Conservation (phyloP, 2,888 invertebrate species). For the Notodonta dromedarius region DNA sequence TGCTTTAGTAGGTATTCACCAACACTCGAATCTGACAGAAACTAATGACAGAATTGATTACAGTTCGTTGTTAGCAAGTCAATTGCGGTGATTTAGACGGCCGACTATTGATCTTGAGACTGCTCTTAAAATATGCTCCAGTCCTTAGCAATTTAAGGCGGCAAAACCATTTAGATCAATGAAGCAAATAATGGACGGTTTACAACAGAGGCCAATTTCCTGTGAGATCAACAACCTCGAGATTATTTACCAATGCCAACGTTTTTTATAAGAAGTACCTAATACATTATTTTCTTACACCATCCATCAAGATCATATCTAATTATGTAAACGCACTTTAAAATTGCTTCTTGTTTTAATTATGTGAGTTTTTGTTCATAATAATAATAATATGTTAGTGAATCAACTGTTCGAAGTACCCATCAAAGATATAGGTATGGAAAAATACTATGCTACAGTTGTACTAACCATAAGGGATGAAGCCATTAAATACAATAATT, state of each 20-base stretch:
- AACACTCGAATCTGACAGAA: not conserved
- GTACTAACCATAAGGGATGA: too few species aligned
- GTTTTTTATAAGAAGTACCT: slow-evolving; percentile 36
- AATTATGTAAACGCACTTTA: slow-evolving; percentile 58
- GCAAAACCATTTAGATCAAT: slow-evolving; percentile 14
- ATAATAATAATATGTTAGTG: slow-evolving; percentile 12
- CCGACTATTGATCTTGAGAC: not conserved
- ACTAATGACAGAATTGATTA: not conserved
- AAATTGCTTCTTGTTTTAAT: slow-evolving; percentile 50
- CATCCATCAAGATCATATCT: slow-evolving; percentile 63
- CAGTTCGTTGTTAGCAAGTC: not conserved
- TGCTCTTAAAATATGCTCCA: not conserved
- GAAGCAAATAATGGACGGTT: slow-evolving; percentile 17
- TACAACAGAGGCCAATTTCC: slow-evolving; percentile 23
- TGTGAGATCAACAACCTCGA: slow-evolving; percentile 41
- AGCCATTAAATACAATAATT: too few species aligned
- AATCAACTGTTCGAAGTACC: not conserved
- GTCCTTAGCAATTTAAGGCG: slow-evolving; percentile 5
- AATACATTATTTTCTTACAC: slow-evolving; percentile 46
- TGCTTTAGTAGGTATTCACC: not conserved
- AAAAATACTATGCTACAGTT: too few species aligned
- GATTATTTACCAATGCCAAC: slow-evolving; percentile 31
- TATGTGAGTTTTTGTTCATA: slow-evolving; percentile 27
- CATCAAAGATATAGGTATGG: too few species aligned
- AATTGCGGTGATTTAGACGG: slow-evolving; percentile 1